Percentiles rank a stretch among this genome's conserved stretches.
These are phyloP conservation scores for Zaprionus lachaisei DNA, from an alignment of 1,140 invertebrate genomes.

Conservation along the genomic window DNA sequence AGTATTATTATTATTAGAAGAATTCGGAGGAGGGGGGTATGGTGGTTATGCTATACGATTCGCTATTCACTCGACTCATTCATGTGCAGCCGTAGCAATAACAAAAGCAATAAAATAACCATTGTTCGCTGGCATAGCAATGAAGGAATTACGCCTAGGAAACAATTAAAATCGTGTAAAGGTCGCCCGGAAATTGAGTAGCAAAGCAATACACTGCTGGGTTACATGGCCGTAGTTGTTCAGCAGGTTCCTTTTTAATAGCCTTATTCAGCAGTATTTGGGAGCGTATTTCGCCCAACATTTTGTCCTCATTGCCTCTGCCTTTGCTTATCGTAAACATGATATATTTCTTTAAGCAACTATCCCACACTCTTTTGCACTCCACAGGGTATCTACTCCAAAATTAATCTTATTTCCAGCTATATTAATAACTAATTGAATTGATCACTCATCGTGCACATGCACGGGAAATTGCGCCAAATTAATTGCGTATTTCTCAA, in stretches of 20 bases:
- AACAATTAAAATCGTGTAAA: slow-evolving; percentile 9
- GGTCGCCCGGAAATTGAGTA: neutral
- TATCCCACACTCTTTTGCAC: neutral
- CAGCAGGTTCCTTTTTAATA: neutral
- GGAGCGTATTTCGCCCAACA: too few species aligned
- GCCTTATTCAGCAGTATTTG: neutral
- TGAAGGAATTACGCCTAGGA: neutral
- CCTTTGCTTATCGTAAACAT: neutral
- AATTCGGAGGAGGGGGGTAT: neutral
- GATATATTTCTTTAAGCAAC: too few species aligned
- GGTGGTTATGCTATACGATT: neutral
- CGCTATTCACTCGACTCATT: slow-evolving; percentile 9
- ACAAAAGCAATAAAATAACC: neutral
- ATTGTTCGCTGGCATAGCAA: neutral
- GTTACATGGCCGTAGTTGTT: neutral
- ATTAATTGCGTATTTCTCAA: slow-evolving; percentile 8
- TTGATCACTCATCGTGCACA: slow-evolving; percentile 1
- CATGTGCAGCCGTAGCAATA: slow-evolving; percentile 5
- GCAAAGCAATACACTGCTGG: neutral
- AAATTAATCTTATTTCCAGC: neutral
- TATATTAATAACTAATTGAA: slow-evolving; percentile 18
- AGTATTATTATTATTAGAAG: neutral
- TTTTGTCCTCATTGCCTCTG: too few species aligned
- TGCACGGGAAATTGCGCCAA: neutral
- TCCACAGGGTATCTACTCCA: neutral